Conservation (phyloP, 2,888 invertebrate genomes). For the Pterobdella sp. region DNA sequence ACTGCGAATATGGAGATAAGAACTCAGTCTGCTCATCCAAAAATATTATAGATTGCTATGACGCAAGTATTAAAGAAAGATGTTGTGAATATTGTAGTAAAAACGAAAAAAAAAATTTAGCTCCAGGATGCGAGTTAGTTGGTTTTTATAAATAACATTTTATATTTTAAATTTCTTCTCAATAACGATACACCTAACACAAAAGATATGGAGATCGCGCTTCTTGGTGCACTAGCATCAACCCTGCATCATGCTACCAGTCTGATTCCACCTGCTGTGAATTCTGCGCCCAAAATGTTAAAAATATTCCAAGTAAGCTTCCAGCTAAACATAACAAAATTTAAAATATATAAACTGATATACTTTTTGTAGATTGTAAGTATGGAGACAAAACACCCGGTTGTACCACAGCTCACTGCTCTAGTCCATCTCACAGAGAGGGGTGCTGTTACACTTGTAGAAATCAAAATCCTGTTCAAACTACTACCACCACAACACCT, state of each 20-base stretch:
- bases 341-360: not conserved
- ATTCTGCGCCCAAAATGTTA: not conserved
- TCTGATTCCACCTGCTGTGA: slow-evolving; percentile 17
- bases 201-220: slow-evolving; percentile 17
- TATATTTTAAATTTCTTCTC: too few relatives aligned
- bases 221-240: slow-evolving; percentile 1
- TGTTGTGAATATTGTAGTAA: slow-evolving; percentile 4
- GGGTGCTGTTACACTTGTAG: slow-evolving; percentile 31
- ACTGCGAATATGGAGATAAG: slow-evolving; percentile 31
- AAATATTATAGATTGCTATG: slow-evolving; percentile 11
- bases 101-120: not conserved
- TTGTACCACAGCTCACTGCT: slow-evolving; percentile 25
- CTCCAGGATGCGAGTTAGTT: not conserved
- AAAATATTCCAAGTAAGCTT: not conserved
- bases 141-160: too few relatives aligned
- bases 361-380: slow-evolving; percentile 9
- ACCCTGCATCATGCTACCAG: not conserved
- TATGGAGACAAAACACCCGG: slow-evolving; percentile 18
- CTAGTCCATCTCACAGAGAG: not conserved
- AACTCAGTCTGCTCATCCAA: slow-evolving; percentile 6
- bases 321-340: not conserved
- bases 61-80: not conserved
- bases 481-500: slow-evolving; percentile 8
- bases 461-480: not conserved
- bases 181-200: too few relatives aligned